Evolutionary conservation across 2,888 invertebrate species (phyloP), one percentile per base, ranked within the genome.

Genomic region (Acronicta psi): DNA sequence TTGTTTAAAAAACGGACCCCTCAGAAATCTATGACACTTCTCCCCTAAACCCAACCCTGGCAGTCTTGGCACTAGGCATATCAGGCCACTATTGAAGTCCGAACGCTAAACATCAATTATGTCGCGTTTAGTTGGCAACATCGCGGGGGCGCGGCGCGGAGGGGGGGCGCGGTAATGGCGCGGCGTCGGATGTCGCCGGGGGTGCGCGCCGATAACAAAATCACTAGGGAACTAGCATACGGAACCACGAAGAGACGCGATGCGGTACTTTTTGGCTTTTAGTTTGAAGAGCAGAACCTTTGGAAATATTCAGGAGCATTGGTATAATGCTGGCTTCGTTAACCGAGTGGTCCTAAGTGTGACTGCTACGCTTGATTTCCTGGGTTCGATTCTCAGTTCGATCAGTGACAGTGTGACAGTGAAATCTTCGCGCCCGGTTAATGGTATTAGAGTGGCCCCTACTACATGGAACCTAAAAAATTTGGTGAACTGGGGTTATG

Each of bases 131-230:
- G 75, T 69, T 77, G 78, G 79, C 78, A 67, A 69, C 74, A 73
- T 73, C 61, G 63, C 58, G 56, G 62, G 59, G 57, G 69, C 56
- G 69, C 72, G 73, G 76, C 67, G 67, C 59, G 75, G 66, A 71
- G 84, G 80, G 66, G 72, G 84, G 80, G 52, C 60, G 81, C 80
- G 88, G 90, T 89, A 90, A 87, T 90, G 89, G 90, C 87, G 88
- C 88, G 89, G 89, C 91, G 92, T 90, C 89, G 91, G 89, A 89
- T 90, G 92, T 90, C 93, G 92, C 91, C 90, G 90, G 90, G 91
- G 90, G 88, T 88, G 89, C 85, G 82, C 80, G 88, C 91, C 90
- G 93, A 93, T 93, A 93, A 93, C 93, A 91, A 92, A 93, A 93
- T 92, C 93, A 92, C 92, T 91, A 89, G 92, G 90, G 90, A 89